A percentile compares a stretch with the other conserved stretches of the same genome.
These are phyloP conservation scores for Acanthiza pusilla DNA, from an alignment of 2,797 vertebrate species.

Conservation along the genomic window DNA sequence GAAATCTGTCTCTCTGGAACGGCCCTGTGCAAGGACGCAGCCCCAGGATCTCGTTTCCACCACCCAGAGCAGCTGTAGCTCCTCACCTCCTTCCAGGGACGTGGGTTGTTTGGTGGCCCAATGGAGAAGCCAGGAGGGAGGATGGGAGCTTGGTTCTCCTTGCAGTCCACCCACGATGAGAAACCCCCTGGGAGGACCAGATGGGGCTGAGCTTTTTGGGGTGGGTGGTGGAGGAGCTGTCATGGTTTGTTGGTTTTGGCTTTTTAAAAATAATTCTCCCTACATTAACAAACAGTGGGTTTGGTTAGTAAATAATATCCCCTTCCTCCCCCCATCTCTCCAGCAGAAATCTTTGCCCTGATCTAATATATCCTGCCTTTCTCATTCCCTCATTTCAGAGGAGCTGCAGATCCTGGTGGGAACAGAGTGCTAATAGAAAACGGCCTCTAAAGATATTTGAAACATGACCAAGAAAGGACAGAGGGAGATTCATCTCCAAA, in stretches of 20 bases:
- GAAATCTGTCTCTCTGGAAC: not conserved
- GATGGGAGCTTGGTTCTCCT: not conserved
- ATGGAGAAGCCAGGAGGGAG: not conserved
- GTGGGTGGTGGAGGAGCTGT: not conserved
- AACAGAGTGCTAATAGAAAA: constrained; percentile 42
- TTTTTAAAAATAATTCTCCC: not conserved
- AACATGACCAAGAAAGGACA: constrained; percentile 44
- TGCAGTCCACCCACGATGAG: not conserved
- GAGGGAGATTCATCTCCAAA: constrained; percentile 20
- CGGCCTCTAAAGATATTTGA: constrained; percentile 36
- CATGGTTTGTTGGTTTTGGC: not conserved
- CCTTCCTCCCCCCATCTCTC: not conserved
- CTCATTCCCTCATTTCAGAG: constrained; percentile 18
- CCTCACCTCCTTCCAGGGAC: not conserved
- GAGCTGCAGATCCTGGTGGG: constrained; percentile 40
- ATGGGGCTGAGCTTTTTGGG: not conserved
- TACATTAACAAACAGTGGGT: not conserved
- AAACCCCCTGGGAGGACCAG: not conserved
- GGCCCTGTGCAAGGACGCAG: rapidly evolving
- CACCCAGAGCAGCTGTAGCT: not conserved
- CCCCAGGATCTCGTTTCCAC: not conserved
- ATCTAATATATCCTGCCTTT: constrained; percentile 24
- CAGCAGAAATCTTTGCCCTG: not conserved
- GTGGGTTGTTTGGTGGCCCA: not conserved
- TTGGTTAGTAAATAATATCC: constrained; percentile 6